Percentiles rank a stretch among this genome's conserved stretches.
Conservation (phyloP, 2,797 vertebrate species). For the Sebastes trivittatus region DNA sequence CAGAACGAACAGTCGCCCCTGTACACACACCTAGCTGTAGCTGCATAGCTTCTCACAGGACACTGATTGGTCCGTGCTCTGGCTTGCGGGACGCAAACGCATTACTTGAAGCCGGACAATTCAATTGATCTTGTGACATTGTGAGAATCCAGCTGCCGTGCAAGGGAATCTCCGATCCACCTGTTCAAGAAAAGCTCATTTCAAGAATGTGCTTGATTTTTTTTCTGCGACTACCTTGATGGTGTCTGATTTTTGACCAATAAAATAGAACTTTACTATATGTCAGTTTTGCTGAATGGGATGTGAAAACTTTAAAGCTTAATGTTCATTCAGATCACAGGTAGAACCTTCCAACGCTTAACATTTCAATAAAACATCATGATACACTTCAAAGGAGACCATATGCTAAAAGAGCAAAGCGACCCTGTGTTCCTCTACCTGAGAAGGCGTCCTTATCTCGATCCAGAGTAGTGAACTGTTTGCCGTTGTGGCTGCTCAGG, state of each 20-base stretch:
- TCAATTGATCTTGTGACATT: too few species aligned
- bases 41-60: too few species aligned
- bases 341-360: not conserved
- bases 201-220: not conserved
- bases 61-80: too few species aligned
- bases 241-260: not conserved
- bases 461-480: slow-evolving; percentile 96
- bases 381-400: not conserved
- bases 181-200: not conserved
- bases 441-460: slow-evolving; percentile 93
- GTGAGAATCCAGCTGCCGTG: too few species aligned
- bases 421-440: slow-evolving; percentile 69
- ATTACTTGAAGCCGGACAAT: too few species aligned
- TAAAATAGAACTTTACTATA: not conserved
- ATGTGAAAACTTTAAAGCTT: not conserved
- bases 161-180: fast-evolving
- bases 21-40: too few species aligned
- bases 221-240: not conserved
- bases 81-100: too few species aligned
- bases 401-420: not conserved
- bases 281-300: fast-evolving
- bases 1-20: too few species aligned
- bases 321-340: not conserved
- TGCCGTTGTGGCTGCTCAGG: slow-evolving; percentile 94
- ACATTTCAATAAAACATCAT: not conserved